Base-by-base conservation (phyloP, 1,140 invertebrate species). In the Melanaphis sacchari region DNA sequence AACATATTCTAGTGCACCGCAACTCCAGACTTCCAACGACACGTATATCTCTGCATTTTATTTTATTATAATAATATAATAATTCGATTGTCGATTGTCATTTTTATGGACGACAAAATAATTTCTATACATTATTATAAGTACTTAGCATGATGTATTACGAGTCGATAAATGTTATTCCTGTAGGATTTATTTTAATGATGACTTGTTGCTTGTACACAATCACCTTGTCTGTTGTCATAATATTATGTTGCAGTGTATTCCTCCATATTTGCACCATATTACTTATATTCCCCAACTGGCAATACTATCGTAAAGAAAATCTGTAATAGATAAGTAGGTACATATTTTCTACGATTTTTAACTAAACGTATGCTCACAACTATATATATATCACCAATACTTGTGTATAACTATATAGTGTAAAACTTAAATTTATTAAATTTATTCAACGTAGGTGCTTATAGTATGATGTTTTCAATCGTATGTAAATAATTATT, bases 401-500 rank as follows among this genome's bases (percentile, higher is more conserved):
- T 18, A 18, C 59, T 4, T n/a, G 31, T 18, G 4, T 66, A n/a
- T 76, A 31, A 4, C 31, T 76, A n/a, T n/a, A 15, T 76, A 76
- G 4, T n/a, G 59, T 18, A 15, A 1, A 76, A 11, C 59, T 76
- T 76, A n/a, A 76, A 76, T 76, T n/a, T 76, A 76, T 76, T n/a
- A n/a, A 76, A 76, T 76, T 2, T n/a, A 76, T 76, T 87, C n/a
- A 87, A 46, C 31, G 26, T 85, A 41, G 24, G 38, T 85, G 31
- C 31, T 87, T 87, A 87, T 46, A 41, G 21, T 43, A 87, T 21
- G 26, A 7, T 87, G 41, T 87, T 87, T 87, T 46, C 41, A 87
- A 46, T 87, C 85, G 31, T 87, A 87, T 46, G 41, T n/a, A 46
- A 43, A 46, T 36, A 87, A 46, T 46, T 87, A 46, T 87, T 87